Base-by-base conservation (phyloP, 2,888 invertebrate genomes). In the Seira ritae region DNA sequence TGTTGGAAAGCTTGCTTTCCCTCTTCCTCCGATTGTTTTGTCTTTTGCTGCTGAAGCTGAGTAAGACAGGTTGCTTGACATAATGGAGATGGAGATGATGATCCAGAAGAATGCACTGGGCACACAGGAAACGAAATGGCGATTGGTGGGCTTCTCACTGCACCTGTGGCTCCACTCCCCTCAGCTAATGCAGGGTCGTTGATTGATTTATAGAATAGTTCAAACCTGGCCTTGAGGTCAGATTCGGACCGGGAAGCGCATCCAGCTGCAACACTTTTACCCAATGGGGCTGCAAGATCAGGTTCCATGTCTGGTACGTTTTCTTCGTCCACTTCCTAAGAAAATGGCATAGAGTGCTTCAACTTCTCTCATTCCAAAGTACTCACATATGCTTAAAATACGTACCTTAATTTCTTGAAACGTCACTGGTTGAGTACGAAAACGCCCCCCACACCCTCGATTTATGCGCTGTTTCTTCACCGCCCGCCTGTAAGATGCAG, bases 401-500 rank as follows among this genome's bases (percentile, higher is more conserved):
- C 70, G 24, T 78, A 93, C 94, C 92, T 94, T 93, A 87, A 95
- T 95, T 91, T 95, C 95, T 60, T 94, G 94, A 90, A 95, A 95
- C 66, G 95, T 95, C 87, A 95, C 94, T 0, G 95, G 95, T 90
- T 94, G 94, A 46, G 95, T 95, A 88, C 89, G 85, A 76, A 89
- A 89, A 22, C 89, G 83, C 4, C 85, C 85, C 46, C 84, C 73
- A 60, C 91, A 85, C 60, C 90, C 87, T 90, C 92, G 84, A 86
- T 92, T 90, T 65, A 92, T 91, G 89, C 92, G 91, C 88, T 92
- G 92, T 89, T 93, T 92, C 77, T 92, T 92, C 88, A 91, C 93
- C 87, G 92, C 93, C 66, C 91, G 88, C 62, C 90, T 89, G 86
- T 90, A 90, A 12, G 89, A 87, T 20, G 89, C 88, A 17, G 90